Base-by-base conservation (phyloP, 2,113 vertebrate genomes). In the Sprattus sprattus region DNA sequence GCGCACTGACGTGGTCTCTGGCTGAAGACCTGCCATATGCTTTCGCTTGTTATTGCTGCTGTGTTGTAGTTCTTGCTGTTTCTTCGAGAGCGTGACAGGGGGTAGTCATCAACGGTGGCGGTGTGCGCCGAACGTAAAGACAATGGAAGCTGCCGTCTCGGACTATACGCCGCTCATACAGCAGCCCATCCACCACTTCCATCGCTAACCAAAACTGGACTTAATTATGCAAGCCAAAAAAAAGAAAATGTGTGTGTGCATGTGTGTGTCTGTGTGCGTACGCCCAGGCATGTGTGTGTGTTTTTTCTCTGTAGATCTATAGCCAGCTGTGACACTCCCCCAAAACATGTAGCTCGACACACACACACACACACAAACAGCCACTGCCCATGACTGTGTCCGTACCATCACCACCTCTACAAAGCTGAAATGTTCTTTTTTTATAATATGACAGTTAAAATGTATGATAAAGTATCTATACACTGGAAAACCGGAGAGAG, bases 401-500 rank as follows among this genome's bases (percentile, higher is more conserved):
- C 39, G 71, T 32, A 78, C 32, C 71, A 67, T 78, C 25, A 60
- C 28, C 71, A 78, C 71, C 32, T 32, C 28, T 78, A 5, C 1
- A 32, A 78, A 39, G 71, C 32, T 78, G 13, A 13, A 2, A 3
- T 32, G 28, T 71, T 28, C 10, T 78, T 32, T 39, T 39, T 9
- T 64, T 39, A 44, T 75, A 11, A 5, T 15, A 15, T 60, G 71
- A 78, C 71, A 32, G 71, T 78, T 9, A 15, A 78, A 78, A 78
- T 39, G 71, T 71, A 78, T 78, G 71, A 78, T 39, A 25, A 71
- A 11, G 10, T 71, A 15, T 15, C 71, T 45, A 91, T 45, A 91
- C 87, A 88, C 87, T 89, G 84, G 82, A 89, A 83, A 84, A 92
- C 75, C 64, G 85, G 89, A 78, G 32, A 89, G 39, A 83, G 64